Conservation (phyloP, 2,797 vertebrate species). For the Decapterus maruadsi region DNA sequence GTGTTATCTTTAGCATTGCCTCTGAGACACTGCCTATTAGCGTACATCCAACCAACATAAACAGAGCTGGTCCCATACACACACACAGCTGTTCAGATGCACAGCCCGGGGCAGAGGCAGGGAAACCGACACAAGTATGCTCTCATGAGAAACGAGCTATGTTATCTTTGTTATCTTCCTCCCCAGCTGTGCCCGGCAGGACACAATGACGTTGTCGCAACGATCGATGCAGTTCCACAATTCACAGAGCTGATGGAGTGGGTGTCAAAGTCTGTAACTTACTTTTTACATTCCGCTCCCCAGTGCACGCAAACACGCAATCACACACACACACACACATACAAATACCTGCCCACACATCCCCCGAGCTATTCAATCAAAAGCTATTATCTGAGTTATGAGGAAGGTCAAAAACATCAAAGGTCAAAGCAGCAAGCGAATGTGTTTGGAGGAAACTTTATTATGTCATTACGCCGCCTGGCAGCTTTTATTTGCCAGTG, state of each 20-base stretch:
- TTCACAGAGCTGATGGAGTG: conserved; percentile 66
- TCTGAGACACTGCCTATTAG: conserved; percentile 54
- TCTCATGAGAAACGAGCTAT: conserved; percentile 71
- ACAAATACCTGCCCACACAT: conserved; percentile 25
- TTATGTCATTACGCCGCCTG: conserved; percentile 62
- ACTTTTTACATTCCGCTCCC: conserved; percentile 39
- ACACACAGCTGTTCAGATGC: conserved; percentile 57
- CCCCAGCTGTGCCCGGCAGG: conserved; percentile 66
- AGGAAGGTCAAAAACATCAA: conserved; percentile 64
- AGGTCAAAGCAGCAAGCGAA: conserved; percentile 55
- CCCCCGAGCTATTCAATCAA: conserved; percentile 50
- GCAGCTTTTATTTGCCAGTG: conserved; percentile 69
- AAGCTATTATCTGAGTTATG: conserved; percentile 58
- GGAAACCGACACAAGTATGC: conserved; percentile 59
- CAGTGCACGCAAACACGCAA: neutral
- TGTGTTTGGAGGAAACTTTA: conserved; percentile 62
- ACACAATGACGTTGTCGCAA: conserved; percentile 64
- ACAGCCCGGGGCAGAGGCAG: conserved; percentile 44
- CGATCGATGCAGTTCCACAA: conserved; percentile 64
- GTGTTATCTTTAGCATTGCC: conserved; percentile 49
- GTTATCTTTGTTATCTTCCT: conserved; percentile 75
- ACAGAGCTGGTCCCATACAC: conserved; percentile 32
- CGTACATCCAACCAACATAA: conserved; percentile 49
- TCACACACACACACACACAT: neutral
- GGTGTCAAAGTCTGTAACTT: conserved; percentile 62